Base-by-base conservation (phyloP, 2,113 vertebrate genomes). In the Sus scrofa region DNA sequence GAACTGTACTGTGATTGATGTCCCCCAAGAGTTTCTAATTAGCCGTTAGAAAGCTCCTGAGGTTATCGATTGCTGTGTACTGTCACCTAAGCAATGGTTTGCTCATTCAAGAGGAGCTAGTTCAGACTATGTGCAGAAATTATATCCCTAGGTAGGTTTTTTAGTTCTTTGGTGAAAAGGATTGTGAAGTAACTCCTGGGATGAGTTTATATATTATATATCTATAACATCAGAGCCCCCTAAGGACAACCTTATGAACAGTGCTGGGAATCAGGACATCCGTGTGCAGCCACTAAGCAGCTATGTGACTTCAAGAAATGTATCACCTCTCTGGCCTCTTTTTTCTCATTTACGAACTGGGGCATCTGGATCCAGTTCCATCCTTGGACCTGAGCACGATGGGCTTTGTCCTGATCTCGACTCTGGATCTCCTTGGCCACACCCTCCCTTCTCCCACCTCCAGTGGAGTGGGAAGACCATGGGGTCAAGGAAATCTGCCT, bases 1-100 rank as follows among this genome's bases (percentile, higher is more conserved):
- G 81, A 95, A 65, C 1, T 22, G 7, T 85, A 96, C 73, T 84
- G n/a, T 96, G 67, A 95, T 32, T 85, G 95, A 95, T 84, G 86
- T 20, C 24, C 63, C 63, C 96, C 85, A 89, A 96, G 92, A 77
- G 67, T 11, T 94, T 98, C 95, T 83, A 96, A 92, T 96, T 97
- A 97, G 89, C 70, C 26, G 97, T 98, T 95, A 89, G 24, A 96
- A 86, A 65, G 78, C 63, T 71, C 58, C 77, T 34, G 65, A 95
- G 70, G 78, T 89, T 89, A 97, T 14, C 91, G 77, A 91, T 65
- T 89, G 44, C 30, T 97, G 78, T 78, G 39, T 74, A 93, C 71
- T 54, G 87, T 27, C 5, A 18, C 65, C 95, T 97, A 92, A 67
- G 39, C 3, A 14, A 62, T 44, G 91, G 9, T 89, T 91, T 93